Evolutionary conservation across 2,113 vertebrate species (phyloP).

Genomic region (Lophura nycthemera): DNA sequence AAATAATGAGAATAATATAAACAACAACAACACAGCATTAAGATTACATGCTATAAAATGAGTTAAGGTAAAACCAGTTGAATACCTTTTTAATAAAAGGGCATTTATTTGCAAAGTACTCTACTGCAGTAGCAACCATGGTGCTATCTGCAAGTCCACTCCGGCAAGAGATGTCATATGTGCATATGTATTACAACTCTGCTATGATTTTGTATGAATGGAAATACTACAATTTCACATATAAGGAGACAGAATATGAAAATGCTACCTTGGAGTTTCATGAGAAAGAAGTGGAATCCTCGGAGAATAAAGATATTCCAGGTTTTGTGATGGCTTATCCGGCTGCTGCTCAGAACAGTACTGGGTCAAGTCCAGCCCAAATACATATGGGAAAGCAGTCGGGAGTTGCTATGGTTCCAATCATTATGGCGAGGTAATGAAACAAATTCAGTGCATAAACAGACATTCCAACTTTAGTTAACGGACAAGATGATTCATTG

Average conservation of each 20-base stretch:
- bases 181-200: background rate
- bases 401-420: conserved; percentile 52
- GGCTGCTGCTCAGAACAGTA: conserved; percentile 40
- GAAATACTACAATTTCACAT: background rate
- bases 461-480: conserved; percentile 68
- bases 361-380: conserved; percentile 9
- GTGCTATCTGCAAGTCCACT: background rate
- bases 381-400: conserved; percentile 63
- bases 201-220: background rate
- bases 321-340: background rate
- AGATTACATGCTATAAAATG: background rate
- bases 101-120: background rate
- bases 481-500: conserved; percentile 73
- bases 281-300: background rate
- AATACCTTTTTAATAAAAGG: conserved; percentile 5
- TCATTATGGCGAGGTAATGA: conserved; percentile 61
- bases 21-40: background rate
- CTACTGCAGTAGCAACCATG: background rate
- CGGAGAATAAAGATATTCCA: conserved; percentile 4
- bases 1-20: background rate
- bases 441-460: conserved; percentile 61
- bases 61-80: background rate
- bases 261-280: conserved; percentile 1
- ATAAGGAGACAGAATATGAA: background rate
- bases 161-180: background rate